phyloP scores from a whole-genome alignment of 2,113 vertebrate species.

The Urocynchramus pylzowi region DNA sequence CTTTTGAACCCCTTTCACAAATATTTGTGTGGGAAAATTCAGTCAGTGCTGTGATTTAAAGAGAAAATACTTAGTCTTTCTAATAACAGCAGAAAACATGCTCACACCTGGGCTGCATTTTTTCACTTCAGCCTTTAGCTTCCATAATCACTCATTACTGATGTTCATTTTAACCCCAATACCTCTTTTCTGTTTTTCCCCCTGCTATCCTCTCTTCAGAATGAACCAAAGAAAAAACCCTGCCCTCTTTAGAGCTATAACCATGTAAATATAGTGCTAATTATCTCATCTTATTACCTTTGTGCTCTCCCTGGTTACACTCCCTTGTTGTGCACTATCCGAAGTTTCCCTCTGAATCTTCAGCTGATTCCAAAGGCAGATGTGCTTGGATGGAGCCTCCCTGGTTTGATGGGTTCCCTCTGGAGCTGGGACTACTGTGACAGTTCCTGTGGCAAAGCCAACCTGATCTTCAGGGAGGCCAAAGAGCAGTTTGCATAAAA shows the following conservation, averaged over 20 bases:
- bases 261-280: background rate
- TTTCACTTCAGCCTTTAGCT: slow-evolving; percentile 11
- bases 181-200: background rate
- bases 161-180: background rate
- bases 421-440: background rate
- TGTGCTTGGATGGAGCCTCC: background rate
- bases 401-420: background rate
- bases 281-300: background rate
- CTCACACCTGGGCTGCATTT: slow-evolving; percentile 22
- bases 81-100: background rate
- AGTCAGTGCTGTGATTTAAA: background rate
- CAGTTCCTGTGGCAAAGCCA: background rate
- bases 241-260: background rate
- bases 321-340: background rate
- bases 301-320: background rate
- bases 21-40: background rate
- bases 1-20: background rate
- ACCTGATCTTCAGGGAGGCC: background rate
- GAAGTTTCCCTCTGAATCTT: background rate
- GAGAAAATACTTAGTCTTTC: background rate
- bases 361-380: background rate
- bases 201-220: background rate
- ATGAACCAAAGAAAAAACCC: background rate
- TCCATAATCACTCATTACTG: background rate
- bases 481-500: background rate